These are phyloP conservation scores for Myotis davidii DNA, from an alignment of 2,113 vertebrate genomes.

Conservation along the genomic window DNA sequence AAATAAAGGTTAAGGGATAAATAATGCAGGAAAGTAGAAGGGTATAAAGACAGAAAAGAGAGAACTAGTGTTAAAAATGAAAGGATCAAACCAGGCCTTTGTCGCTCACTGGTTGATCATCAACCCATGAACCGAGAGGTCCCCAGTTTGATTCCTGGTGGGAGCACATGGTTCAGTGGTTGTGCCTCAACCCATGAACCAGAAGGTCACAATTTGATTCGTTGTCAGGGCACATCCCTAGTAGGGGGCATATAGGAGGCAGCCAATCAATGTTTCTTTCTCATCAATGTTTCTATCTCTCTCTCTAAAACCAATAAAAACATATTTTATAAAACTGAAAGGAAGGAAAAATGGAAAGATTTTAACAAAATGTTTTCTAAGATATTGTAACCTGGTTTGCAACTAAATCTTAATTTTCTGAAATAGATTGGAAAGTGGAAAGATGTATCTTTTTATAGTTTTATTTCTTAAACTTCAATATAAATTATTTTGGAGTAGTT, in stretches of 20 bases:
- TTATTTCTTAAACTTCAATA: neutral
- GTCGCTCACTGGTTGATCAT: too few relatives aligned
- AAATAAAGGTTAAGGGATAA: neutral
- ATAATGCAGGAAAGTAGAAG: neutral
- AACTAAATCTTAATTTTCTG: neutral
- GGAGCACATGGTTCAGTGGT: too few relatives aligned
- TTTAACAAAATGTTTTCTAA: neutral
- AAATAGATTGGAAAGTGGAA: neutral
- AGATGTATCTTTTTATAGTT: neutral
- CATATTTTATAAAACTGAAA: neutral
- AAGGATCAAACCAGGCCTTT: neutral
- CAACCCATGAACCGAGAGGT: too few relatives aligned
- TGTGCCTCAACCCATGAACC: too few relatives aligned
- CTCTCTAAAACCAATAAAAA: too few relatives aligned
- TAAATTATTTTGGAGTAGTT: neutral
- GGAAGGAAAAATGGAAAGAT: neutral
- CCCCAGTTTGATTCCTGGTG: too few relatives aligned
- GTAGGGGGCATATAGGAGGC: too few relatives aligned
- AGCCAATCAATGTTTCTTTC: too few relatives aligned
- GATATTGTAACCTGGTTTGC: neutral
- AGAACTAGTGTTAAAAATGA: neutral
- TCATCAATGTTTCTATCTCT: too few relatives aligned
- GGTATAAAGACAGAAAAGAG: accelerated
- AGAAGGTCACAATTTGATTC: too few relatives aligned
- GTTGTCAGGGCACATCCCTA: too few relatives aligned